Evolutionary conservation across 1,140 invertebrate genomes (phyloP), one percentile per base, ranked within the genome.

Genomic region (Linepithema humile): DNA sequence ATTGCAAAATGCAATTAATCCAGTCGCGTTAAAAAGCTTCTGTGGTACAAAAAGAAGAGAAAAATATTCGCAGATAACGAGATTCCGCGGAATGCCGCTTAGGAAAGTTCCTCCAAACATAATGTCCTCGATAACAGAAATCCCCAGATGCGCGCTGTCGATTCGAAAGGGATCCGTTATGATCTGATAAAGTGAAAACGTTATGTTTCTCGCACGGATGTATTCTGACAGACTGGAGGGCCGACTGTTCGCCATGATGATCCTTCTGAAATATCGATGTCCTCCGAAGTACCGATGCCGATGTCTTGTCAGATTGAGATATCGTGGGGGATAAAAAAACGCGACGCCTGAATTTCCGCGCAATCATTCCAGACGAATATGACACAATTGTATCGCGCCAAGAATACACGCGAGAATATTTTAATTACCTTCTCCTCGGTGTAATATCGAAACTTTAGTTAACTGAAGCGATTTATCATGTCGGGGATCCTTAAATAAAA

Each of bases 91-190:
- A 40, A 62, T n/a, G 45, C 32, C 40, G 17, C 62, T 62, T 38
- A 48, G 45, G 57, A 62, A 75, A 75, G 57, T 75, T 75, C 38
- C 23, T 9, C 50, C 57, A 60, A 43, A 29, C 55, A n/a, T 75
- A 35, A 75, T 35, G 26, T 48, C 72, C 10, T 10, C 2, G 72
- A 2, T 17, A 3, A 7, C 23, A n/a, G 40, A 23, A 75, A 32
- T 59, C n/a, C 12, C 20, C 38, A 7, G 38, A 67, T 29, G 65
- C 3, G 26, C 65, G 9, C 65, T 48, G 65, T 67, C 43, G 26
- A 15, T 43, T 6, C 3, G 60, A 69, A n/a, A 69, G 65, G 2
- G 15, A 17, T 26, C 15, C 43, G 26, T 62, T 67, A 32, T 17
- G 45, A 15, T n/a, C 15, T 0, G 43, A 69, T 69, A 69, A 69